These are phyloP conservation scores for Drosophila serrata DNA, from an alignment of 1,140 invertebrate genomes.

Conservation along the genomic window DNA sequence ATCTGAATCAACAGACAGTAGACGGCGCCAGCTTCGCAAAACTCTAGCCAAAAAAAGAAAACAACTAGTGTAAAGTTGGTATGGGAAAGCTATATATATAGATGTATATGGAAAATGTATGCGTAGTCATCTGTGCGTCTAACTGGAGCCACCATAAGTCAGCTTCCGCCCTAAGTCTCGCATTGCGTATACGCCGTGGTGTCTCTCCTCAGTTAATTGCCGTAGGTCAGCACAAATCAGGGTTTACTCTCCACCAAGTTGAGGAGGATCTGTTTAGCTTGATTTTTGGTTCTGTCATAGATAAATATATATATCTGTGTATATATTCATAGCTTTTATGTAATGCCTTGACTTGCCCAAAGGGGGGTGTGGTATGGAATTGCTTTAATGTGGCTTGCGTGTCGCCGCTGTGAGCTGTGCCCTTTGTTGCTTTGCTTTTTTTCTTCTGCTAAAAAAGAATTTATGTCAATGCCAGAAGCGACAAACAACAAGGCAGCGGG, in stretches of 20 bases:
- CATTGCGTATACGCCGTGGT: constrained; percentile 36
- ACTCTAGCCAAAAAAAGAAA: constrained; percentile 20
- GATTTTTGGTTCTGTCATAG: constrained; percentile 15
- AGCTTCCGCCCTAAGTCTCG: constrained; percentile 11
- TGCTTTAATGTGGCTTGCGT: constrained; percentile 79
- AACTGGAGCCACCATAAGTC: constrained; percentile 80
- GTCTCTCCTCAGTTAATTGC: constrained; percentile 25
- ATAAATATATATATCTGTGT: neutral
- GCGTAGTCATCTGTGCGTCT: constrained; percentile 75
- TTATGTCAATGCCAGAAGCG: constrained; percentile 78
- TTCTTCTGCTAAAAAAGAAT: constrained; percentile 63
- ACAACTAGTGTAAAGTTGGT: constrained; percentile 28
- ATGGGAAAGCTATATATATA: neutral
- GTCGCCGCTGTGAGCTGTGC: constrained; percentile 58
- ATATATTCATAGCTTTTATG: constrained; percentile 39
- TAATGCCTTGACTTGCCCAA: constrained; percentile 26
- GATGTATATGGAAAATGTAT: constrained; percentile 23
- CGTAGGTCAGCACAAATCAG: constrained; percentile 42
- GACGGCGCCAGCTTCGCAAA: constrained; percentile 43
- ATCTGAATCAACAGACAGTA: constrained; percentile 53
- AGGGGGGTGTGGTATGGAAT: constrained; percentile 46
- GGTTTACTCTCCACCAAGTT: neutral
- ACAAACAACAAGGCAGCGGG: constrained; percentile 53
- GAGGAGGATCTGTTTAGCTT: neutral
- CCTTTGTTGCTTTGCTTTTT: constrained; percentile 46